Conservation (phyloP, 2,113 vertebrate genomes). For the Charina bottae region DNA sequence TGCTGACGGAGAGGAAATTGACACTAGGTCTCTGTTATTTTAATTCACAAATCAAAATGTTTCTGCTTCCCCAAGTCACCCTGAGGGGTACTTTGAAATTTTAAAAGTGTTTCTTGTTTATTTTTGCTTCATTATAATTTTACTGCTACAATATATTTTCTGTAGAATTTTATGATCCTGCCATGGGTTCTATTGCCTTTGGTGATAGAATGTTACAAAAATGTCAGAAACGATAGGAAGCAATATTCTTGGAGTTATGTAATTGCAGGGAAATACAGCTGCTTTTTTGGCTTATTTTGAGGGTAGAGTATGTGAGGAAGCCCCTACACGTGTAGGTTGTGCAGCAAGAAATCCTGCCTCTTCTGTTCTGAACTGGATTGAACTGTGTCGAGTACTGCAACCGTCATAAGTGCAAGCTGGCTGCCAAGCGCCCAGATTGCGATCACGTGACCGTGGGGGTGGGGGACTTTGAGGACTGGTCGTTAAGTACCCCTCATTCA, state of each 20-base stretch:
- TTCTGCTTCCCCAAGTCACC: background rate
- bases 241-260: background rate
- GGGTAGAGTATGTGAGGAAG: background rate
- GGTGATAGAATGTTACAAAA: background rate
- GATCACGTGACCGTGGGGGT: too few species aligned
- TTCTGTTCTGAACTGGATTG: background rate
- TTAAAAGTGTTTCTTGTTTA: background rate
- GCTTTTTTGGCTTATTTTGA: background rate
- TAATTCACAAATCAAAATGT: background rate
- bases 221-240: background rate
- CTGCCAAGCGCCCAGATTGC: too few species aligned
- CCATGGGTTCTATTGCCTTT: background rate
- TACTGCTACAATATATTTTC: background rate
- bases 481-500: too few species aligned
- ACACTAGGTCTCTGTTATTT: background rate
- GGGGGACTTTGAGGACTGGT: too few species aligned
- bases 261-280: background rate
- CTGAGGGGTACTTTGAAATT: background rate
- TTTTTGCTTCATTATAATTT: background rate
- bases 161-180: background rate
- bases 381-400: slow-evolving; percentile 49
- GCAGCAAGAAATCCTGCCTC: accelerated
- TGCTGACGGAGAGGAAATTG: background rate
- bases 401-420: too few species aligned
- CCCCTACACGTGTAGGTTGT: background rate